Evolutionary conservation across 2,113 vertebrate species (phyloP).

Genomic region (Suricata suricatta): DNA sequence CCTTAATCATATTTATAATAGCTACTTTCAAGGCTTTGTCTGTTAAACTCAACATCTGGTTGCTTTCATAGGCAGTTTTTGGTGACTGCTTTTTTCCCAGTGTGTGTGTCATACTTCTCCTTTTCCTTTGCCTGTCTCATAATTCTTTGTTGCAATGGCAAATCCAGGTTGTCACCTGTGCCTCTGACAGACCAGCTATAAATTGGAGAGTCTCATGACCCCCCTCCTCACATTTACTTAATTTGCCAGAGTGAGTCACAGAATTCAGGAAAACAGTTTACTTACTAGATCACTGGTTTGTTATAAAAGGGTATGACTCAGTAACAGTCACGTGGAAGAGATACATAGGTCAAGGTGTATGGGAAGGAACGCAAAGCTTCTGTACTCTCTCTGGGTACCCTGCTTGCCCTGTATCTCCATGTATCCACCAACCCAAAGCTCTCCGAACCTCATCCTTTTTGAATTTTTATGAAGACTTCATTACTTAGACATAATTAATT

Average conservation of each 20-base stretch:
- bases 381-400: background rate
- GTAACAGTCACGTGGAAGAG: background rate
- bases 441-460: background rate
- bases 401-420: background rate
- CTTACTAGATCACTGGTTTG: background rate
- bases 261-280: background rate
- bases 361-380: background rate
- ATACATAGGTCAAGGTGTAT: background rate
- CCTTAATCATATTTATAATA: background rate
- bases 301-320: background rate
- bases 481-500: background rate
- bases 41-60: background rate
- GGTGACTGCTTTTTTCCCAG: background rate
- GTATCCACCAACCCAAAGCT: background rate
- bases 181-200: background rate
- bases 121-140: background rate
- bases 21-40: background rate
- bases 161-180: background rate
- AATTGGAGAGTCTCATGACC: background rate
- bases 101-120: background rate
- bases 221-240: background rate
- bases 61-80: background rate
- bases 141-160: background rate
- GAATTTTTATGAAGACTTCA: background rate
- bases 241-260: background rate